These are phyloP conservation scores for Ethmia dodecea DNA, from an alignment of 2,888 invertebrate species.

Conservation along the genomic window DNA sequence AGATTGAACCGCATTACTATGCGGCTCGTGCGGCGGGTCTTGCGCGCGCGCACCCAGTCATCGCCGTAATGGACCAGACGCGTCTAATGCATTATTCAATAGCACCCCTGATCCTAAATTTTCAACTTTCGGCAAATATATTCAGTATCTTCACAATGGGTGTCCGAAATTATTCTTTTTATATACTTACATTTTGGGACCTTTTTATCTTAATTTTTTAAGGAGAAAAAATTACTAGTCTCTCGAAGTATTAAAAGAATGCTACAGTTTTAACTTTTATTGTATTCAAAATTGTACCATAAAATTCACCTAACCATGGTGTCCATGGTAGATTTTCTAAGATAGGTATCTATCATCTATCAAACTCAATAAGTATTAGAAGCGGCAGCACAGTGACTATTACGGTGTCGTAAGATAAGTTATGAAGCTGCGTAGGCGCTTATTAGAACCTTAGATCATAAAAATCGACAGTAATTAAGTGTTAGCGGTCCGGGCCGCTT, in stretches of 20 bases:
- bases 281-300: too few relatives aligned
- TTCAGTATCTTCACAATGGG: too few relatives aligned
- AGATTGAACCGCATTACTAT: slow-evolving; percentile 60
- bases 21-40: slow-evolving; percentile 65
- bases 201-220: too few relatives aligned
- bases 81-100: slow-evolving; percentile 64
- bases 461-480: slow-evolving; percentile 36
- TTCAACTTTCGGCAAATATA: slow-evolving; percentile 39
- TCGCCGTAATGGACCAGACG: slow-evolving; percentile 55
- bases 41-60: slow-evolving; percentile 36
- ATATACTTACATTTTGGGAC: too few relatives aligned
- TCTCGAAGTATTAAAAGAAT: too few relatives aligned
- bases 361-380: background rate
- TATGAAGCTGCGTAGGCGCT: slow-evolving; percentile 13
- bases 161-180: too few relatives aligned
- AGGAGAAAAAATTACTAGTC: too few relatives aligned
- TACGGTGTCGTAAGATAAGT: slow-evolving; percentile 11
- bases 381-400: slow-evolving; percentile 4
- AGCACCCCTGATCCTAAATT: slow-evolving; percentile 47
- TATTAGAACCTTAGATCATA: slow-evolving; percentile 22
- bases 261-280: too few relatives aligned
- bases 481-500: slow-evolving; percentile 28
- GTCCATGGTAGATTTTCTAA: too few relatives aligned
- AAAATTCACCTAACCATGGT: too few relatives aligned
- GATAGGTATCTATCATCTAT: too few relatives aligned